Evolutionary conservation across 1,140 invertebrate species (phyloP), one percentile per base, ranked within the genome.

Genomic region (Anoplolepis gracilipes): DNA sequence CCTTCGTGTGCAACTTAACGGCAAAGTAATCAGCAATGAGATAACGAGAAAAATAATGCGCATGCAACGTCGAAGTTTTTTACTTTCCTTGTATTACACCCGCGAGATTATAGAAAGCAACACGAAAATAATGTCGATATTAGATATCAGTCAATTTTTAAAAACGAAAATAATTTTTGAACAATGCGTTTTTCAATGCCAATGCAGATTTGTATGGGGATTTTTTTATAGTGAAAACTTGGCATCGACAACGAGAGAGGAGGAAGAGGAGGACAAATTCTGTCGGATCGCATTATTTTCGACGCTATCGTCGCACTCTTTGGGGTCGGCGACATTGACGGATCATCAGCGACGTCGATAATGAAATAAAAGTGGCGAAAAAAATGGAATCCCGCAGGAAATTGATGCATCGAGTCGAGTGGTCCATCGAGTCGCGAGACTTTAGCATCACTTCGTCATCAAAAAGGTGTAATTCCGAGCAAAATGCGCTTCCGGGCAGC

Each of bases 311-410:
- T 85, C 55, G 72, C 57, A 67, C 49, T 73, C 57, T 85, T 75
- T 49, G 67, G 39, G 36, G n/a, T 49, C 28, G 42, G 30, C 73
- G 86, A 88, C 87, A 79, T 76, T 85, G 87, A 89, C 81, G 87
- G 61, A 85, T 88, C 72, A 65, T 84, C 36, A 42, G 70, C 30
- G 86, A 65, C 46, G 75, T 46, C 49, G 69, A 85, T 79, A 88
- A 88, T 85, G 82, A 88, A 88, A 88, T 85, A 88, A 88, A 89
- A 85, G 75, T 16, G 75, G 28, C 53, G 67, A 75, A 73, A 85
- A 73, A 88, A 85, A 85, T 64, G 33, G 28, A 61, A 6, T 4
- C 49, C 55, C 59, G 73, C 65, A 49, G 36, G 30, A 72, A 85
- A 79, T 79, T 79, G 85, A 86, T 73, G 79, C 85, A 87, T 84